These are phyloP conservation scores for Catharus ustulatus DNA, from an alignment of 2,797 vertebrate genomes.

Conservation along the genomic window DNA sequence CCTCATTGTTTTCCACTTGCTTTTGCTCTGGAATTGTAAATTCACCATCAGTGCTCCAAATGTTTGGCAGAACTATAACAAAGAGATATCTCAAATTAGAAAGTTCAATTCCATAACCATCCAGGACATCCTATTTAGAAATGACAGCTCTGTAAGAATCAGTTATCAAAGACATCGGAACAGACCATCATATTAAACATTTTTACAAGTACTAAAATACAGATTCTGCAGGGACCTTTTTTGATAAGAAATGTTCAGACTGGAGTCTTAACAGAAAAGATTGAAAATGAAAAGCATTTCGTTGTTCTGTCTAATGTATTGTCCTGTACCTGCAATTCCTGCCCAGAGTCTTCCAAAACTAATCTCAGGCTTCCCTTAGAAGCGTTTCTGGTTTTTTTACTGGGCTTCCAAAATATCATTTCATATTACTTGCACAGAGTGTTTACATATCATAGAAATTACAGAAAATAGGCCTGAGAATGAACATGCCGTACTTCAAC, in stretches of 20 bases:
- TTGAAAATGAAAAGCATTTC: not conserved
- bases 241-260: not conserved
- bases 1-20: slow-evolving; percentile 87
- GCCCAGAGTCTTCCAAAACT: not conserved
- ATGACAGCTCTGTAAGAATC: not conserved
- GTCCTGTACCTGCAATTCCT: not conserved
- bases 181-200: not conserved
- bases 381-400: not conserved
- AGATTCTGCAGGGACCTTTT: not conserved
- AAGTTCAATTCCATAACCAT: not conserved
- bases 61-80: slow-evolving; percentile 80
- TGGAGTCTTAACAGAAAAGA: not conserved
- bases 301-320: not conserved
- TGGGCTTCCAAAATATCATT: not conserved
- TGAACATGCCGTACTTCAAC: not conserved
- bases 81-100: slow-evolving; percentile 28
- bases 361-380: not conserved
- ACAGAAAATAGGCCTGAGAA: not conserved
- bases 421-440: not conserved
- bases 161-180: not conserved
- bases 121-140: not conserved
- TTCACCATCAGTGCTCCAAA: slow-evolving; percentile 84
- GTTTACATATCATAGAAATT: not conserved
- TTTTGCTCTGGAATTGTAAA: slow-evolving; percentile 83
- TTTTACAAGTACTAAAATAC: not conserved